Base-by-base conservation (phyloP, 2,888 invertebrate species). In the Drosophila prolongata region DNA sequence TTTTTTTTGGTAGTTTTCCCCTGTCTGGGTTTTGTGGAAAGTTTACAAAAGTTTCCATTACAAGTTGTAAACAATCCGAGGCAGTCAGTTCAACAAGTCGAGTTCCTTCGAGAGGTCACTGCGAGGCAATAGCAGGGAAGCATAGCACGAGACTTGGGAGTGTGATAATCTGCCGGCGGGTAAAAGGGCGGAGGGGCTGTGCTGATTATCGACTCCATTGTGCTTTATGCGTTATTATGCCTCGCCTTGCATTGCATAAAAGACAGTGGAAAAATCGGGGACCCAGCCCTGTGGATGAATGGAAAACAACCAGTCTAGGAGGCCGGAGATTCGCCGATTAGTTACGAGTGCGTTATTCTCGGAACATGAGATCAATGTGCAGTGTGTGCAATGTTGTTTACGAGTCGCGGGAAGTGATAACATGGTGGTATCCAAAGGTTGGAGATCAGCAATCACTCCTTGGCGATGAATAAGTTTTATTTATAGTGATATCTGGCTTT, bases 31-130 rank as follows among this genome's bases (percentile, higher is more conserved):
- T 57, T 69, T 72, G 68, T 78, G 79, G 79, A 82, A 82, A 73
- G 72, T 88, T 86, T 78, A 70, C 59, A 83, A 83, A 83, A 79
- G 74, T 88, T 83, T 83, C 82, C 82, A 78, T 85, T 76, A 73
- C 86, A 85, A 65, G 59, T 70, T 76, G 82, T 87, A 82, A 82
- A 82, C 82, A 87, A 81, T 58, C 53, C 49, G 59, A 24, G 58
- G 58, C 38, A 53, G 46, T 13, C 35, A 49, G 35, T 34, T 49
- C 24, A 49, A 37, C 27, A 34, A 58, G 56, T 61, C 60, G 46
- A 64, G 70, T 71, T 65, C 71, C 71, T 68, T 66, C 73, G 55
- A 64, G 75, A 54, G 88, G 88, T 88, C 80, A 88, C 76, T 57
- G 65, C 42, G 52, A 34, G 47, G 34, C 27, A 55, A 58, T 64